Evolutionary conservation across 2,888 invertebrate genomes (phyloP).

Genomic region (Calliphora vomitoria): DNA sequence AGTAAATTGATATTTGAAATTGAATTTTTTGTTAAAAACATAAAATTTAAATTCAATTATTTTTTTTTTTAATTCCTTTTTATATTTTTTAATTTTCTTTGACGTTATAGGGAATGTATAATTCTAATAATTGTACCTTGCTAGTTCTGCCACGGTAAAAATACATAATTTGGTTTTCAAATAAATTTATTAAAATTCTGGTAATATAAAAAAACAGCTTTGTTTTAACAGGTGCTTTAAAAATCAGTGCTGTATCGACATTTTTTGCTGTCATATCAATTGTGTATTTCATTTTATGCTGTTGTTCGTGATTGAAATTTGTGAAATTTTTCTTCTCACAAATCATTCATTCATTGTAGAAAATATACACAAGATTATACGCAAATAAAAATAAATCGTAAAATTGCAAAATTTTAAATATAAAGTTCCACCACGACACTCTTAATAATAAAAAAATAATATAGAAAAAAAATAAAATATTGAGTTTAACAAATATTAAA

Average conservation of each 20-base stretch:
- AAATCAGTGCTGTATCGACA: neutral
- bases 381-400: slow-evolving; percentile 36
- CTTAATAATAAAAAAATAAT: slow-evolving; percentile 10
- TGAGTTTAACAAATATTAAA: neutral
- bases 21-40: too few species aligned
- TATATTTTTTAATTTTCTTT: too few species aligned
- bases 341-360: slow-evolving; percentile 44
- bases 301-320: neutral
- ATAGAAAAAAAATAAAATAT: neutral
- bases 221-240: too few species aligned
- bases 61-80: too few species aligned
- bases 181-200: too few species aligned
- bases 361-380: slow-evolving; percentile 40
- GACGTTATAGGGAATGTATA: too few species aligned
- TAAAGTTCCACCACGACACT: neutral
- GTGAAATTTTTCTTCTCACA: slow-evolving; percentile 36
- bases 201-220: too few species aligned
- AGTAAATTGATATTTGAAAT: too few species aligned
- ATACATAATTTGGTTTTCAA: neutral
- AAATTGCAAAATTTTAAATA: slow-evolving; percentile 10
- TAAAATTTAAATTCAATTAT: too few species aligned
- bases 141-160: too few species aligned
- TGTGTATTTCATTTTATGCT: neutral
- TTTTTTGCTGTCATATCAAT: neutral
- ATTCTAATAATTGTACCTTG: too few species aligned